Conservation (phyloP, 2,113 vertebrate genomes). For the Plecturocebus donacophilus region DNA sequence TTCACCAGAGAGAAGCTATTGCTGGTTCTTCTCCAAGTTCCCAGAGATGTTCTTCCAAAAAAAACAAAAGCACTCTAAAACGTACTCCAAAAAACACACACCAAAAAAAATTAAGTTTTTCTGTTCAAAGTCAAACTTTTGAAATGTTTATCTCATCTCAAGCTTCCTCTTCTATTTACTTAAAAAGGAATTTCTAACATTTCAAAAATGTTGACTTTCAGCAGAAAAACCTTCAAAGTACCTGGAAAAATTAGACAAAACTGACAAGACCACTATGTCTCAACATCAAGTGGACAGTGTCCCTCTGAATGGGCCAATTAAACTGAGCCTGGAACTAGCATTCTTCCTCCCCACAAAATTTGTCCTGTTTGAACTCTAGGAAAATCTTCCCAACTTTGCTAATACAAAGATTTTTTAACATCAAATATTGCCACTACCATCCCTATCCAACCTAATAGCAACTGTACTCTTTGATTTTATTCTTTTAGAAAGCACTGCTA, state of each 20-base stretch:
- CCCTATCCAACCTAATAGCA: not conserved
- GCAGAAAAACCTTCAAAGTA: not conserved
- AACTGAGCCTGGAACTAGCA: not conserved
- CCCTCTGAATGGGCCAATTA: not conserved
- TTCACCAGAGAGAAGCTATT: not conserved
- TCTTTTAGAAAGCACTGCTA: not conserved
- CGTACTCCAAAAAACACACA: not conserved
- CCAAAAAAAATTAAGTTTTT: not conserved
- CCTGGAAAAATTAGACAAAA: not conserved
- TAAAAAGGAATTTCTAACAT: not conserved
- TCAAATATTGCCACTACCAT: not conserved
- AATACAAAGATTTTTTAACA: not conserved
- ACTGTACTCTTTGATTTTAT: not conserved
- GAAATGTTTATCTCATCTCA: too few relatives aligned
- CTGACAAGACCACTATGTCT: not conserved
- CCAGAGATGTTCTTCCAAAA: not conserved
- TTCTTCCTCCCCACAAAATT: not conserved
- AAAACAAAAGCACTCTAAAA: not conserved
- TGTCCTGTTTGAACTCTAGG: not conserved
- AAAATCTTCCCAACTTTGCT: not conserved
- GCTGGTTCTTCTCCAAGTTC: not conserved
- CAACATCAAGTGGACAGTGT: not conserved
- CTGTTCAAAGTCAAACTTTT: too few relatives aligned
- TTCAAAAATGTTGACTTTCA: conserved; percentile 24
- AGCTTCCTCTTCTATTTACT: not conserved